Evolutionary conservation across 2,888 invertebrate genomes (phyloP), one percentile per base, ranked within the genome.

Genomic region (Leucoma salicis): DNA sequence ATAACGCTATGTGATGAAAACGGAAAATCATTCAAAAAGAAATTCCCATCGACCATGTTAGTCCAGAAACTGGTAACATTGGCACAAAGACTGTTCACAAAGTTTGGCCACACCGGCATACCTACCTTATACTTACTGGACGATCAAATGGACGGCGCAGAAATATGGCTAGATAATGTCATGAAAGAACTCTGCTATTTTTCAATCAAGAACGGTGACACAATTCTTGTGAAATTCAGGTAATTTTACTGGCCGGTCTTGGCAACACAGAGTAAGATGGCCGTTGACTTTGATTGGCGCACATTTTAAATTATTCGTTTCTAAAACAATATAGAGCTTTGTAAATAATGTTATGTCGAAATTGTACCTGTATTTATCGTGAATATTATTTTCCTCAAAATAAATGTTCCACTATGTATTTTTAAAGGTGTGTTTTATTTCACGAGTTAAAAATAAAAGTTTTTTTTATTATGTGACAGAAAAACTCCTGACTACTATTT

Each of bases 1-100:
- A 80, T 91, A 46, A 87, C 85, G 40, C 64, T 91, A 1, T 72
- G 77, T 37, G 92, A 91, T 51, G 91, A 91, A 57, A 84, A 80
- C 40, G 91, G 93, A 6, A 91, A 90, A 57, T 88, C 91, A 29
- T 71, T 94, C 36, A 92, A 92, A 63, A 95, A 95, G 75, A 95
- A 94, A 71, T 90, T 96, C 63, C 93, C 95, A 8, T 91, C 93
- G 1, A 92, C 94, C 42, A 95, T 97, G 92, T 91, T 93, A 3
- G 93, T 97, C 10, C 95, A 96, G 74, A 97, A 97, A 75, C 85
- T 98, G 51, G 93, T 94, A 63, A 94, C 95, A 66, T 84, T 98
- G 54, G 92, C 94, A 1, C 94, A 95, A 70, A 93, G 95, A 76
- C 82, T 96, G 56, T 95, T 95, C 70, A 90, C 92, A 0, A 85